Evolutionary conservation across 2,888 invertebrate genomes (phyloP).

Genomic region (Mellilla xanthometata): DNA sequence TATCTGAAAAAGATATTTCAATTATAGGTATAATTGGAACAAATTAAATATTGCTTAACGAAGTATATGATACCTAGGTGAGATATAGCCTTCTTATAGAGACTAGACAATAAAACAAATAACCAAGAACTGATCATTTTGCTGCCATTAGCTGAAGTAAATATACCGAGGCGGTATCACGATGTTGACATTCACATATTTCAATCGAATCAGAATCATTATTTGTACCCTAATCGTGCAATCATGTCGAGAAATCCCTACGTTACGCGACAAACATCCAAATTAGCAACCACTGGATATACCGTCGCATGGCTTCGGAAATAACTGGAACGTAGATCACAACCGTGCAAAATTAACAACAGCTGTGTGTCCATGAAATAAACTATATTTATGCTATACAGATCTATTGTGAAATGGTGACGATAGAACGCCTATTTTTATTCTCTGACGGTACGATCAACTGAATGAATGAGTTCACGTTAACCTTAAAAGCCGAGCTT

Average conservation of each 20-base stretch:
- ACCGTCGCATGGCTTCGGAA: slow-evolving; percentile 2
- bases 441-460: slow-evolving; percentile 15
- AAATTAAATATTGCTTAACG: too few species aligned
- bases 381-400: slow-evolving; percentile 12
- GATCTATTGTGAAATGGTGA: slow-evolving; percentile 19
- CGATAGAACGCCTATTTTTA: slow-evolving; percentile 18
- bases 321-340: slow-evolving; percentile 13
- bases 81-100: too few species aligned
- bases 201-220: too few species aligned
- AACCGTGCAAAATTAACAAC: slow-evolving; percentile 10
- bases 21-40: too few species aligned
- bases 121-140: too few species aligned
- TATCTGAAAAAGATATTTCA: slow-evolving; percentile 62
- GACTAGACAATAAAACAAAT: too few species aligned
- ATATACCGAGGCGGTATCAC: too few species aligned
- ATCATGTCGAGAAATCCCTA: slow-evolving; percentile 4
- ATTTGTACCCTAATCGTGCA: slow-evolving; percentile 1
- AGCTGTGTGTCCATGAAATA: slow-evolving; percentile 16
- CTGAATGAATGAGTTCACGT: slow-evolving; percentile 15
- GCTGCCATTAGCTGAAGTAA: too few species aligned
- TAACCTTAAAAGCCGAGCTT: slow-evolving; percentile 18
- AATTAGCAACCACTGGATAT: slow-evolving; percentile 12
- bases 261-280: slow-evolving; percentile 5
- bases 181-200: too few species aligned
- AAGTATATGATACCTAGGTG: too few species aligned